Conservation (phyloP, 2,113 vertebrate species). For the Vicugna pacos region DNA sequence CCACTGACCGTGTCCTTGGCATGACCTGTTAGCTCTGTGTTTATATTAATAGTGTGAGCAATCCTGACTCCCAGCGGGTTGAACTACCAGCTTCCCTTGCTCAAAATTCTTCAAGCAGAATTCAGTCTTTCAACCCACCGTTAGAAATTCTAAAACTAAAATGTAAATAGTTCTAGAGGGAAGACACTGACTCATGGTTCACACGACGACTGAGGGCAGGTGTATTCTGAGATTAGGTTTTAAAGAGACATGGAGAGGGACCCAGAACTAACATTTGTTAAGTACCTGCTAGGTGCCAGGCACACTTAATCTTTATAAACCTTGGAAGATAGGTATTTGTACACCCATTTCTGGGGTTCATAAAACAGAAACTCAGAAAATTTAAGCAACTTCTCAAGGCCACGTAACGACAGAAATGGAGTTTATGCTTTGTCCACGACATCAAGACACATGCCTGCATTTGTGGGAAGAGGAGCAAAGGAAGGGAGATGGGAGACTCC, state of each 20-base stretch:
- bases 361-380: not conserved
- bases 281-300: not conserved
- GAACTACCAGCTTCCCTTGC: not conserved
- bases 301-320: not conserved
- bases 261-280: not conserved
- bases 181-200: not conserved
- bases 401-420: not conserved
- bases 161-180: not conserved
- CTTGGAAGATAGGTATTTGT: not conserved
- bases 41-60: not conserved
- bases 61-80: not conserved
- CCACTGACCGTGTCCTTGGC: accelerated
- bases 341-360: not conserved
- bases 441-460: not conserved
- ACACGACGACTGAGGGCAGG: not conserved
- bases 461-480: not conserved
- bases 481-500: not conserved
- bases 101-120: not conserved
- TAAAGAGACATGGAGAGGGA: not conserved
- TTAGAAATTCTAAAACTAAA: not conserved
- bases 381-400: not conserved
- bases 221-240: conserved; percentile 11
- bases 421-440: not conserved
- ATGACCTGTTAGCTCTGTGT: accelerated
- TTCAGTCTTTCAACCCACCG: not conserved